Evolutionary conservation across 2,888 invertebrate genomes (phyloP).

Genomic region (Trimorus sp.): DNA sequence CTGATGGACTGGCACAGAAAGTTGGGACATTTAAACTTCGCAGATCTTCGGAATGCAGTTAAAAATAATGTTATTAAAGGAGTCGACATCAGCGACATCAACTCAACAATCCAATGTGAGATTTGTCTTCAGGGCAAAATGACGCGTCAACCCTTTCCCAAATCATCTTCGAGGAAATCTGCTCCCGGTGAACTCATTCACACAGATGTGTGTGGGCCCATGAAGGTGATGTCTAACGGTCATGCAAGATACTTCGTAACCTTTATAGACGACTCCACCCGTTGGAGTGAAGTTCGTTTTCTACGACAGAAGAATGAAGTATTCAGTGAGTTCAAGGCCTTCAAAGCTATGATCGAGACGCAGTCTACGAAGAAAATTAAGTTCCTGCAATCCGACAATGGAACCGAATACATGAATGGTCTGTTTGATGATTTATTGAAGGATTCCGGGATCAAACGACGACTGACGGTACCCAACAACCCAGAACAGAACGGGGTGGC

Average conservation of each 20-base stretch:
- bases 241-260: not conserved
- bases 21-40: slow-evolving; percentile 10
- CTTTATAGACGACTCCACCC: slow-evolving; percentile 3
- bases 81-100: not conserved
- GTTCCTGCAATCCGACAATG: not conserved
- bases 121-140: slow-evolving; percentile 1
- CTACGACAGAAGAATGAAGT: slow-evolving; percentile 3
- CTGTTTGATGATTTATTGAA: not conserved
- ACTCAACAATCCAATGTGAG: not conserved
- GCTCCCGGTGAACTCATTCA: slow-evolving; percentile 55
- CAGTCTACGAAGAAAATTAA: not conserved
- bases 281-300: not conserved
- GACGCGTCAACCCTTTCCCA: slow-evolving; percentile 5
- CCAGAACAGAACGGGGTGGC: slow-evolving; percentile 69
- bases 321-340: not conserved
- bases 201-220: slow-evolving; percentile 1
- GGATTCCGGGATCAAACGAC: not conserved
- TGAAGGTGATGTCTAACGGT: slow-evolving; percentile 4
- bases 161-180: not conserved
- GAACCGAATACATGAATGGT: not conserved
- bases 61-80: slow-evolving; percentile 7
- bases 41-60: not conserved
- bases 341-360: not conserved
- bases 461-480: not conserved
- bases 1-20: not conserved